A percentile compares a stretch with the other conserved stretches of the same genome.
Evolutionary conservation across 2,797 vertebrate genomes (phyloP).

Genomic region (Enteromius radiatus): DNA sequence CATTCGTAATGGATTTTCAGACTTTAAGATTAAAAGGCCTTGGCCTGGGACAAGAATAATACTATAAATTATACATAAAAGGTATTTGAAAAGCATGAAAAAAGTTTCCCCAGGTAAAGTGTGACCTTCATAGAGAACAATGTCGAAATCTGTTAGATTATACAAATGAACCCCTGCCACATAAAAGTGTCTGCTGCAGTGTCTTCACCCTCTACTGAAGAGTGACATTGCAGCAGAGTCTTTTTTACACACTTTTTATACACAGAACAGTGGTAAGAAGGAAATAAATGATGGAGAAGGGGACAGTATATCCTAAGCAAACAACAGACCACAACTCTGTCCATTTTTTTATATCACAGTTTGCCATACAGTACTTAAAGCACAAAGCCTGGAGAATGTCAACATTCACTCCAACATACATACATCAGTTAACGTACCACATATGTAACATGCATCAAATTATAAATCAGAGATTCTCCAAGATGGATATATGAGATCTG

Average conservation of each 20-base stretch:
- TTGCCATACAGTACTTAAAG: neutral
- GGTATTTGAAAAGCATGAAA: neutral
- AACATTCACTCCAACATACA: neutral
- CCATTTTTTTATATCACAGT: neutral
- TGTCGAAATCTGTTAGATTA: neutral
- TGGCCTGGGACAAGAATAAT: neutral
- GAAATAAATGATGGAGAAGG: neutral
- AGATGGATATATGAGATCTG: conserved; percentile 42
- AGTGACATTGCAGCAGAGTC: neutral
- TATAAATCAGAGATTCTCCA: neutral
- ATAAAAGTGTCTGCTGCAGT: neutral
- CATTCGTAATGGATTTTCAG: neutral
- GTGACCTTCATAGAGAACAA: neutral
- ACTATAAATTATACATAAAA: neutral
- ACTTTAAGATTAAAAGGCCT: neutral
- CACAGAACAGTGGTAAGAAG: neutral
- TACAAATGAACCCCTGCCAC: neutral
- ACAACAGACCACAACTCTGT: neutral
- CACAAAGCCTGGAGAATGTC: neutral
- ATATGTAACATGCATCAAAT: neutral
- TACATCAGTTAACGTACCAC: neutral
- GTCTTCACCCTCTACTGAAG: neutral
- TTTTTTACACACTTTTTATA: neutral
- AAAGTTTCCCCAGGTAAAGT: neutral
- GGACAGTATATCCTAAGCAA: neutral